Evolutionary conservation across 2,113 vertebrate genomes (phyloP).

Genomic region (Gobio gobio): DNA sequence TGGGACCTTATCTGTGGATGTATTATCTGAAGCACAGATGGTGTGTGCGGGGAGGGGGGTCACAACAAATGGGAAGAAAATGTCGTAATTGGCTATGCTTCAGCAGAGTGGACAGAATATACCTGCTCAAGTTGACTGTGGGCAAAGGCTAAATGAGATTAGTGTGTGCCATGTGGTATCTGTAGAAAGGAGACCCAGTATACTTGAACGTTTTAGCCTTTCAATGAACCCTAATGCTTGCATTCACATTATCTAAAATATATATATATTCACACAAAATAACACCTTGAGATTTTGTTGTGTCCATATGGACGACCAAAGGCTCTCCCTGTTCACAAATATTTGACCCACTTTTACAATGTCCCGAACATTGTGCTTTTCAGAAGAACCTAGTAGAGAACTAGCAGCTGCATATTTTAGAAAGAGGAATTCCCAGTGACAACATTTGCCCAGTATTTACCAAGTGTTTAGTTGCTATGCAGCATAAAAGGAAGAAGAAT

Average conservation of each 20-base stretch:
- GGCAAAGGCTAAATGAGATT: slow-evolving; percentile 53
- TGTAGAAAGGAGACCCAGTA: slow-evolving; percentile 10
- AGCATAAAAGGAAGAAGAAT: background rate
- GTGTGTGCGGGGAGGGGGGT: slow-evolving; percentile 58
- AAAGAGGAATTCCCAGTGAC: slow-evolving; percentile 41
- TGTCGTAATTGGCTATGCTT: slow-evolving; percentile 65
- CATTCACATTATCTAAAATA: background rate
- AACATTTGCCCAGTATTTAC: background rate
- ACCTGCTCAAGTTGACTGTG: slow-evolving; percentile 61
- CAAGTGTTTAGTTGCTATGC: slow-evolving; percentile 4
- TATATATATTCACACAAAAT: slow-evolving; percentile 5
- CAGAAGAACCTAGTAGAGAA: background rate
- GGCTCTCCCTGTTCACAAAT: background rate
- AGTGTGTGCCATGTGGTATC: slow-evolving; percentile 35
- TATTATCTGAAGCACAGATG: slow-evolving; percentile 76
- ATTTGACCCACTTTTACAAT: slow-evolving; percentile 24
- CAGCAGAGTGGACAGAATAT: slow-evolving; percentile 62
- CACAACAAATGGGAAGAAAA: slow-evolving; percentile 62
- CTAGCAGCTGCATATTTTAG: slow-evolving; percentile 23
- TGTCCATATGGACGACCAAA: background rate
- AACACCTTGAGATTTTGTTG: background rate
- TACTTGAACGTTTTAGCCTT: background rate
- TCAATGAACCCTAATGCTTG: background rate
- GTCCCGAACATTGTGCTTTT: slow-evolving; percentile 9
- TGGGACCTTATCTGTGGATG: slow-evolving; percentile 65